Evolutionary conservation across 2,797 vertebrate species (phyloP).

Genomic region (Corythornis leucogaster): DNA sequence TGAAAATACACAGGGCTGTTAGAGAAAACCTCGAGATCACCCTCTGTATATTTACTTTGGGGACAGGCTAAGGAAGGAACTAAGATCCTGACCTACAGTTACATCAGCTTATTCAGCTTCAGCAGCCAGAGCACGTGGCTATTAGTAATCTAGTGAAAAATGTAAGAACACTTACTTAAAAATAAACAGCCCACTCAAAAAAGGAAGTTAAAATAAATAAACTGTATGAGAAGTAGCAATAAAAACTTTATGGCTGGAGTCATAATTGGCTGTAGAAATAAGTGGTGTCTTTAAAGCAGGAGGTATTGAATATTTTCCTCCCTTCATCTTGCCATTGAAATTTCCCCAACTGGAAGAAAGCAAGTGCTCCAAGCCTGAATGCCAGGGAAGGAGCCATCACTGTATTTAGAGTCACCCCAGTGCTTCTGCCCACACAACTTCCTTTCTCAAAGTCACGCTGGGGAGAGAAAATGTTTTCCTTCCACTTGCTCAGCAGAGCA

Average conservation of each 20-base stretch:
- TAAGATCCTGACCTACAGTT: slow-evolving; percentile 61
- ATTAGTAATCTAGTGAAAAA: slow-evolving; percentile 75
- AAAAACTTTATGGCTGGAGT: slow-evolving; percentile 31
- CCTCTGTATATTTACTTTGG: slow-evolving; percentile 1
- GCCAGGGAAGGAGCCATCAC: not conserved
- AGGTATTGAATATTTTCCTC: not conserved
- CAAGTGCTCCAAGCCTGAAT: not conserved
- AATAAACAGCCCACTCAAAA: slow-evolving; percentile 73
- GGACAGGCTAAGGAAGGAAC: slow-evolving; percentile 31
- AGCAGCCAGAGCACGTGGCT: slow-evolving; percentile 71
- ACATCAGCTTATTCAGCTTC: slow-evolving; percentile 70
- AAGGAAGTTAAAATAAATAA: slow-evolving; percentile 72
- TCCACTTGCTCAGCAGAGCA: slow-evolving; percentile 58
- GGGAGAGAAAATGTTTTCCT: slow-evolving; percentile 44
- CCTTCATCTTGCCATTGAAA: not conserved
- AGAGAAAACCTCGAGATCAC: not conserved
- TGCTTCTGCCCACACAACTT: slow-evolving; percentile 69
- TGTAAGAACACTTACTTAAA: slow-evolving; percentile 69
- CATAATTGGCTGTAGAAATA: slow-evolving; percentile 7
- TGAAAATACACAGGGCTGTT: not conserved
- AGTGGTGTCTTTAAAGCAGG: not conserved
- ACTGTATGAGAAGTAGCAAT: slow-evolving; percentile 45
- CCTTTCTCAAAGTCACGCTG: slow-evolving; percentile 62
- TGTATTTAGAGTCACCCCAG: not conserved
- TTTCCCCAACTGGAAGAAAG: not conserved